These are phyloP conservation scores for Vimba vimba DNA, from an alignment of 2,113 vertebrate genomes.

Conservation along the genomic window DNA sequence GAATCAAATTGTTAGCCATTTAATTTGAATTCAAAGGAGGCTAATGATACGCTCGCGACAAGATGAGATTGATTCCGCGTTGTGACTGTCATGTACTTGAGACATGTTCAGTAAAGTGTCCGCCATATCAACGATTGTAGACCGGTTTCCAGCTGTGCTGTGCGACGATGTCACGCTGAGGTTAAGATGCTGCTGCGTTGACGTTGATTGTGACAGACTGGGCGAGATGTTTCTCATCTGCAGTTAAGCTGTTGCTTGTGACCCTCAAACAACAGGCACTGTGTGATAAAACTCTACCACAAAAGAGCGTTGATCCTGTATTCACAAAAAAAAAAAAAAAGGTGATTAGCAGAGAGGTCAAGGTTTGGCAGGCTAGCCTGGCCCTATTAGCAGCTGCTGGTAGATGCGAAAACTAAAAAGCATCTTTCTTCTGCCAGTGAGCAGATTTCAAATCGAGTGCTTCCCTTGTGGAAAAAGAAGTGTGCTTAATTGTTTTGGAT, in stretches of 20 bases:
- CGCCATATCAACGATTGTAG: not conserved
- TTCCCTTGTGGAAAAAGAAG: too few species aligned
- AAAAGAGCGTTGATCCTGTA: not conserved
- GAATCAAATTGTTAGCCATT: not conserved
- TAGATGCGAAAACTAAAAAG: not conserved
- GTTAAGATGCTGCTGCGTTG: constrained; percentile 17
- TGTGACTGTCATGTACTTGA: not conserved
- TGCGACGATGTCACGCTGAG: not conserved
- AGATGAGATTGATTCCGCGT: not conserved
- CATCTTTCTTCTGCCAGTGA: not conserved
- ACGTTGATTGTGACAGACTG: constrained; percentile 39
- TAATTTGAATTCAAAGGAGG: constrained; percentile 18
- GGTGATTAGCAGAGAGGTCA: constrained; percentile 1
- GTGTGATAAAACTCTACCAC: not conserved
- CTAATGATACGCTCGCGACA: not conserved
- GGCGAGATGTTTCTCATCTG: constrained; percentile 43
- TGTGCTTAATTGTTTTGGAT: not conserved
- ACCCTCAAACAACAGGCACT: constrained; percentile 28
- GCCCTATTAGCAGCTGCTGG: not conserved
- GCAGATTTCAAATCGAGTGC: too few species aligned
- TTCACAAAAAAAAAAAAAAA: not conserved
- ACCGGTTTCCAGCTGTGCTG: constrained; percentile 17
- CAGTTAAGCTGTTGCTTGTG: constrained; percentile 30
- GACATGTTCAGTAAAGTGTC: not conserved
- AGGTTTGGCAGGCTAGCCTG: not conserved